phyloP scores from a whole-genome alignment of 1,140 invertebrate species.

The Drosophila sucinea region DNA sequence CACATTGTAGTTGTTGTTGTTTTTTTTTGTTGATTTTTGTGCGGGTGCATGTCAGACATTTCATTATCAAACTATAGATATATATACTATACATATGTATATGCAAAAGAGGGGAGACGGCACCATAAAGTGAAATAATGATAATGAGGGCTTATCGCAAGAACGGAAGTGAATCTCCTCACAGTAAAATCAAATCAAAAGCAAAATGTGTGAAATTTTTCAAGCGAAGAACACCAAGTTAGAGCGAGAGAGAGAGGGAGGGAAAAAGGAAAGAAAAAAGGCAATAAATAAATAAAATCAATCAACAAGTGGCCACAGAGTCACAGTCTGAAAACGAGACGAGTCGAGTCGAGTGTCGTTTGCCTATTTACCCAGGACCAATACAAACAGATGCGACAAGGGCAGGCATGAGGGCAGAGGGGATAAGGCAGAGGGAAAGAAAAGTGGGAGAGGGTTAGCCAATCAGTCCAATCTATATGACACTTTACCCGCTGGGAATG shows the following conservation, averaged over 20 bases:
- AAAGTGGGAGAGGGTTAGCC: not conserved
- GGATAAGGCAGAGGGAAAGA: too few species aligned
- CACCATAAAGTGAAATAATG: constrained; percentile 47
- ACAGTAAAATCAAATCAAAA: constrained; percentile 31
- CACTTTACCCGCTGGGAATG: constrained; percentile 16
- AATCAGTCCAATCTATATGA: constrained; percentile 22
- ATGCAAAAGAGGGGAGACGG: constrained; percentile 16
- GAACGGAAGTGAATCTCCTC: constrained; percentile 35
- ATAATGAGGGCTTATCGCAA: constrained; percentile 74
- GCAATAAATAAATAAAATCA: constrained; percentile 66
- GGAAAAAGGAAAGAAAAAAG: constrained; percentile 2
- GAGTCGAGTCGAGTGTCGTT: not conserved
- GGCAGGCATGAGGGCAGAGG: not conserved
- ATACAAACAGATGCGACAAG: constrained; percentile 1
- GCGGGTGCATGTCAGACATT: constrained; percentile 76
- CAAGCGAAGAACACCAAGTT: not conserved
- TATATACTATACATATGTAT: not conserved
- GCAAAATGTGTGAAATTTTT: constrained; percentile 37
- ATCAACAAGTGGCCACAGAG: constrained; percentile 69
- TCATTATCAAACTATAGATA: constrained; percentile 65
- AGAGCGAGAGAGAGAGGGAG: not conserved
- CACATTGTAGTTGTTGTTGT: constrained; percentile 56
- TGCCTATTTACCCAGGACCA: constrained; percentile 18
- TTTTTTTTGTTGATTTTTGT: constrained; percentile 46
- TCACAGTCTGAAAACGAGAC: constrained; percentile 3